phyloP scores from a whole-genome alignment of 2,113 vertebrate species.

The Geococcyx californianus region DNA sequence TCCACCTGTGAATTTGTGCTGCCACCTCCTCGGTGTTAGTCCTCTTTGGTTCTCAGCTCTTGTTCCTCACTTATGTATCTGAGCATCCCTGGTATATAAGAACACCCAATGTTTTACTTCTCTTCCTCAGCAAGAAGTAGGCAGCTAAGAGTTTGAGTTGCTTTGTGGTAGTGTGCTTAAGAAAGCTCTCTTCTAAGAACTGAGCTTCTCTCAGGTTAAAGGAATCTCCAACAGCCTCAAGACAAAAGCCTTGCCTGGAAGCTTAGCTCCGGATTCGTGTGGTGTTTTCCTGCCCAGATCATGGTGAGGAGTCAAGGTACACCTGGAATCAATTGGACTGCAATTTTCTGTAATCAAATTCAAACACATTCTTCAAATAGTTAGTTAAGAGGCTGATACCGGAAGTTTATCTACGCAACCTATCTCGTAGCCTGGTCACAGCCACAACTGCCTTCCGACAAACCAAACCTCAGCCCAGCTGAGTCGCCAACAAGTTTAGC shows the following conservation, averaged over 20 bases:
- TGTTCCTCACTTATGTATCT: background rate
- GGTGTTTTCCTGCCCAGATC: background rate
- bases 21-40: background rate
- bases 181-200: background rate
- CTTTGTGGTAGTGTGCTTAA: background rate
- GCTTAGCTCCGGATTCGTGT: background rate
- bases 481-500: background rate
- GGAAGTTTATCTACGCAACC: slow-evolving; percentile 29
- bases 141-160: background rate
- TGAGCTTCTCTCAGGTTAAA: background rate
- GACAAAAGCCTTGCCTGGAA: slow-evolving; percentile 13
- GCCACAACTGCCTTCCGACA: background rate
- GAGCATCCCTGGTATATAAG: background rate
- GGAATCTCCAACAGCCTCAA: background rate
- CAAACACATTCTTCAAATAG: slow-evolving; percentile 40
- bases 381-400: background rate
- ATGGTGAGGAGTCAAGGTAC: background rate
- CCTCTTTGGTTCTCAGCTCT: background rate
- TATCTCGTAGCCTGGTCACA: background rate
- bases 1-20: background rate
- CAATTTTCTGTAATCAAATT: slow-evolving; percentile 33
- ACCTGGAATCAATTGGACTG: slow-evolving; percentile 23
- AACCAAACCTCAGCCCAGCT: background rate
- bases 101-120: background rate
- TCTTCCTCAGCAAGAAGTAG: background rate